Evolutionary conservation across 2,888 invertebrate genomes (phyloP).

Genomic region (Drosophila algonquin): DNA sequence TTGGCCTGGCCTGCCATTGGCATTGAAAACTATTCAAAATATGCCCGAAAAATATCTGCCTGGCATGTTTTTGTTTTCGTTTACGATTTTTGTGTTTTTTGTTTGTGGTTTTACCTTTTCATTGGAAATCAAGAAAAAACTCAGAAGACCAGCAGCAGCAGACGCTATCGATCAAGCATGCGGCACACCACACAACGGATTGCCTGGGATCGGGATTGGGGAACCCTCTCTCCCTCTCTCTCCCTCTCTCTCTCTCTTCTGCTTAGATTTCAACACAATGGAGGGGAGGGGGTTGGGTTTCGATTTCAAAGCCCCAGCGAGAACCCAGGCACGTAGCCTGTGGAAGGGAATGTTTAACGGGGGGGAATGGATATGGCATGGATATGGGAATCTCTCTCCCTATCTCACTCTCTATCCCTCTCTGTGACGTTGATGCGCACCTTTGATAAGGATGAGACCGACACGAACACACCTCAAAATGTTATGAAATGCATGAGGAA

Average conservation of each 20-base stretch:
- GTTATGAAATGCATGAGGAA: conserved; percentile 36
- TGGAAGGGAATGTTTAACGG: not conserved
- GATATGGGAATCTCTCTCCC: conserved; percentile 52
- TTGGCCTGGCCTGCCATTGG: conserved; percentile 47
- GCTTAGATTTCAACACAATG: conserved; percentile 75
- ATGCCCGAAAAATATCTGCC: conserved; percentile 60
- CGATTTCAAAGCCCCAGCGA: conserved; percentile 69
- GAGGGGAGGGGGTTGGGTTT: conserved; percentile 52
- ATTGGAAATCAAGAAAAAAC: conserved; percentile 54
- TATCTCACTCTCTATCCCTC: conserved; percentile 46
- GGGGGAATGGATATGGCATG: conserved; percentile 16
- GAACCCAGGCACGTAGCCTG: conserved; percentile 63
- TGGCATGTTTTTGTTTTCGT: conserved; percentile 55
- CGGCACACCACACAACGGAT: conserved; percentile 45
- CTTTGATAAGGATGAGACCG: conserved; percentile 71
- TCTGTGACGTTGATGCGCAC: conserved; percentile 75
- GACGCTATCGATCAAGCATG: conserved; percentile 74
- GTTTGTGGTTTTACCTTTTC: conserved; percentile 56
- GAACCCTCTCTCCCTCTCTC: not conserved
- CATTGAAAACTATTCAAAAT: conserved; percentile 75
- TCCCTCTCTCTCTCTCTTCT: conserved; percentile 14
- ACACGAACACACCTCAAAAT: conserved; percentile 58
- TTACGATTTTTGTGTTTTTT: conserved; percentile 9
- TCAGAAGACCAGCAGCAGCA: conserved; percentile 8
- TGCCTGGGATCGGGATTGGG: conserved; percentile 14